Evolutionary conservation across 2,113 vertebrate species (phyloP).

Genomic region (Sinosuthora webbiana): DNA sequence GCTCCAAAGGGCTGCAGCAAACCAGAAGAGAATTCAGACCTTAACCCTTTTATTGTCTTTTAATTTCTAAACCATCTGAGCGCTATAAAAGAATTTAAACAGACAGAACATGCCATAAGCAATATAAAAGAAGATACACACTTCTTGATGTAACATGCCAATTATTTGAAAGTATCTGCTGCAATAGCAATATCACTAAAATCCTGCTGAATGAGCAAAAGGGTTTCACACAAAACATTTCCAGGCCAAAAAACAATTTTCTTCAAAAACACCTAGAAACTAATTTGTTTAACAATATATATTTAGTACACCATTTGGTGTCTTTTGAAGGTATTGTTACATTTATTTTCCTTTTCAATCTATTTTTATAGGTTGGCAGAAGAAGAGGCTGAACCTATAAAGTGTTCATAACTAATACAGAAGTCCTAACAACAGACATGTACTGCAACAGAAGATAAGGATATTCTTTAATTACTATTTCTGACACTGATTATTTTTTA

Average conservation of each 20-base stretch:
- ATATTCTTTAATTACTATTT: constrained; percentile 73
- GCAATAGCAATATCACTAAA: constrained; percentile 16
- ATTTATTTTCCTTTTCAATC: constrained; percentile 50
- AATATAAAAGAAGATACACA: background rate
- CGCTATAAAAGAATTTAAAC: background rate
- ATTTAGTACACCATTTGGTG: background rate
- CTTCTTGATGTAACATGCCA: background rate
- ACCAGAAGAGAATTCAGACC: background rate
- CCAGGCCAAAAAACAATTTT: constrained; percentile 15
- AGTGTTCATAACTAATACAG: constrained; percentile 60
- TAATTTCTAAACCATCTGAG: background rate
- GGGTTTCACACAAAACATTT: constrained; percentile 7
- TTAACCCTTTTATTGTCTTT: background rate
- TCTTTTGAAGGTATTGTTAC: background rate
- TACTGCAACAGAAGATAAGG: constrained; percentile 66
- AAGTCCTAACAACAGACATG: constrained; percentile 51
- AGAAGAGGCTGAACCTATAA: constrained; percentile 53
- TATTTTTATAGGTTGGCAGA: constrained; percentile 53
- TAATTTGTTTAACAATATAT: constrained; percentile 47
- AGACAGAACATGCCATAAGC: background rate
- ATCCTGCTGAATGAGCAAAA: constrained; percentile 53
- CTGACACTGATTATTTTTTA: constrained; percentile 71
- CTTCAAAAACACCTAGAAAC: constrained; percentile 6
- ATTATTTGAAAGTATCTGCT: background rate
- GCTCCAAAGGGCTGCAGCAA: background rate